Percentiles rank a stretch among this genome's conserved stretches.
phyloP scores from a whole-genome alignment of 2,797 vertebrate genomes.

The Meda fulgida region DNA sequence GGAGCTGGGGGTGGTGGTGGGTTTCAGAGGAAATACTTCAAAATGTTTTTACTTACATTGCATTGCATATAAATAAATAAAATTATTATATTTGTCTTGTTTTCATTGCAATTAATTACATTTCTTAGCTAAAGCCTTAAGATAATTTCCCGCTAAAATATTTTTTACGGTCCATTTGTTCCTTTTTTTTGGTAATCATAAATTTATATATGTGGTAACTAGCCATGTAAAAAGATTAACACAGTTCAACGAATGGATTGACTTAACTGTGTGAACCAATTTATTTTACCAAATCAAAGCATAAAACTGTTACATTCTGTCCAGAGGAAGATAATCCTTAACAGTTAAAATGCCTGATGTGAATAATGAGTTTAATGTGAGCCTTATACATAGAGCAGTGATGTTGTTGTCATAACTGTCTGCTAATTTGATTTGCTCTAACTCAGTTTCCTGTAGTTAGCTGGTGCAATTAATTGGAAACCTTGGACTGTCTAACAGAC shows the following conservation, averaged over 20 bases:
- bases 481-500: conserved; percentile 13
- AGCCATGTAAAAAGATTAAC: neutral
- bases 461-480: conserved; percentile 4
- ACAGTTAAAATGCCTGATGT: neutral
- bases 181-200: too few species aligned
- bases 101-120: neutral
- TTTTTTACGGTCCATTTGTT: too few species aligned
- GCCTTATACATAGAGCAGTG: neutral
- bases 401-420: conserved; percentile 1
- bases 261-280: neutral
- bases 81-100: neutral
- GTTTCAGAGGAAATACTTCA: neutral
- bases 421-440: conserved; percentile 22
- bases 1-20: neutral
- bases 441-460: conserved; percentile 26
- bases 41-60: neutral
- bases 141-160: too few species aligned
- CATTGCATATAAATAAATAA: neutral
- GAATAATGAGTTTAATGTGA: conserved; percentile 6
- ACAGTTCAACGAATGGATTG: neutral
- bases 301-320: neutral
- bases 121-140: neutral
- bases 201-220: too few species aligned
- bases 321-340: neutral
- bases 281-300: neutral